These are phyloP conservation scores for Drosophila pectinifera DNA, from an alignment of 1,140 invertebrate species.

Conservation along the genomic window DNA sequence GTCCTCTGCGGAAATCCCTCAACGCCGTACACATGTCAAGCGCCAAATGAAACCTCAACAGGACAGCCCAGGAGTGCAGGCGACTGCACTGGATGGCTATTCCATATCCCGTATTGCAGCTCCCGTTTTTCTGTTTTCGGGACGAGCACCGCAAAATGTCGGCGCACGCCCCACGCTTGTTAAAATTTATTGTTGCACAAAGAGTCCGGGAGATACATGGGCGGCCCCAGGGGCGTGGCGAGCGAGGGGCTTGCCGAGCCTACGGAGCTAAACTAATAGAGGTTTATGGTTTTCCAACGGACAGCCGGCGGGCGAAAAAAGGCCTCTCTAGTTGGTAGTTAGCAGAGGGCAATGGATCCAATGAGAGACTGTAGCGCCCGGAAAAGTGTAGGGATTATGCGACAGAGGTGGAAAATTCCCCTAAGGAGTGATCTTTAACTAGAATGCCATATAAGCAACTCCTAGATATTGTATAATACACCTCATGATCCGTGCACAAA, in stretches of 20 bases:
- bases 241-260: conserved; percentile 20
- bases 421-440: too few species aligned
- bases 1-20: conserved; percentile 31
- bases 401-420: background rate
- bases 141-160: conserved; percentile 66
- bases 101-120: conserved; percentile 24
- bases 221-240: background rate
- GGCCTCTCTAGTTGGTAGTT: conserved; percentile 44
- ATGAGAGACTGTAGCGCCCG: conserved; percentile 11
- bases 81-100: conserved; percentile 42
- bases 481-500: too few species aligned
- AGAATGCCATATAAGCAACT: background rate
- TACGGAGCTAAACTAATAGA: conserved; percentile 73
- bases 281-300: conserved; percentile 48
- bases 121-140: conserved; percentile 37
- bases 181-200: conserved; percentile 78
- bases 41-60: conserved; percentile 81
- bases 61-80: conserved; percentile 24
- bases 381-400: background rate
- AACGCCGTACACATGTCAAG: conserved; percentile 74
- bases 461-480: background rate
- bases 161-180: conserved; percentile 75
- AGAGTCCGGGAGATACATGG: conserved; percentile 35
- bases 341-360: conserved; percentile 19
- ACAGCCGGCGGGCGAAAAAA: background rate